Conservation (phyloP, 2,113 vertebrate species). For the Nerophis ophidion region DNA sequence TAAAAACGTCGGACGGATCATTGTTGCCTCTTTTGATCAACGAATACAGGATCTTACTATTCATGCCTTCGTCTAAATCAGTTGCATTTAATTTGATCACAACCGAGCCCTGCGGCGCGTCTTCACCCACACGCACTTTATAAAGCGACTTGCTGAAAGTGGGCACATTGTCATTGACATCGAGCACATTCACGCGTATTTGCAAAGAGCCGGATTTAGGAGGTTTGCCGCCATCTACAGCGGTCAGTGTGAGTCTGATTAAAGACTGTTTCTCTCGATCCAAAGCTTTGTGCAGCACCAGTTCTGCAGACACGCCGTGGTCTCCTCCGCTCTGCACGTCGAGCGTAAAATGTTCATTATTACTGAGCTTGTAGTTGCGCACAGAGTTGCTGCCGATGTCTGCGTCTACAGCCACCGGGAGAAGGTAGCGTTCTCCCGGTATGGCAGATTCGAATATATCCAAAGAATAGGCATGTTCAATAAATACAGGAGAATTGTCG, state of each 20-base stretch:
- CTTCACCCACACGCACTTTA: constrained; percentile 38
- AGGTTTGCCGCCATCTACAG: constrained; percentile 57
- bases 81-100: constrained; percentile 42
- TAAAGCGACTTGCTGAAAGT: constrained; percentile 45
- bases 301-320: constrained; percentile 43
- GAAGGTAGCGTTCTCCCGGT: constrained; percentile 19
- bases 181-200: constrained; percentile 49
- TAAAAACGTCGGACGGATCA: constrained; percentile 42
- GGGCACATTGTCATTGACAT: constrained; percentile 55
- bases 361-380: constrained; percentile 43
- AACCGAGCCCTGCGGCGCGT: not conserved
- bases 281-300: constrained; percentile 60
- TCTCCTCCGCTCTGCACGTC: constrained; percentile 54
- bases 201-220: constrained; percentile 40
- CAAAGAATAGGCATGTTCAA: not conserved
- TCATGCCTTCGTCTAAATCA: constrained; percentile 50
- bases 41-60: constrained; percentile 50
- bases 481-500: constrained; percentile 66
- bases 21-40: constrained; percentile 28
- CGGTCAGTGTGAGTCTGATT: constrained; percentile 42
- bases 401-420: constrained; percentile 41
- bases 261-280: constrained; percentile 52
- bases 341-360: constrained; percentile 57
- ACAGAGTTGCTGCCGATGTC: constrained; percentile 60
- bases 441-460: constrained; percentile 34